phyloP scores from a whole-genome alignment of 1,140 invertebrate species.

The Asobara japonica region DNA sequence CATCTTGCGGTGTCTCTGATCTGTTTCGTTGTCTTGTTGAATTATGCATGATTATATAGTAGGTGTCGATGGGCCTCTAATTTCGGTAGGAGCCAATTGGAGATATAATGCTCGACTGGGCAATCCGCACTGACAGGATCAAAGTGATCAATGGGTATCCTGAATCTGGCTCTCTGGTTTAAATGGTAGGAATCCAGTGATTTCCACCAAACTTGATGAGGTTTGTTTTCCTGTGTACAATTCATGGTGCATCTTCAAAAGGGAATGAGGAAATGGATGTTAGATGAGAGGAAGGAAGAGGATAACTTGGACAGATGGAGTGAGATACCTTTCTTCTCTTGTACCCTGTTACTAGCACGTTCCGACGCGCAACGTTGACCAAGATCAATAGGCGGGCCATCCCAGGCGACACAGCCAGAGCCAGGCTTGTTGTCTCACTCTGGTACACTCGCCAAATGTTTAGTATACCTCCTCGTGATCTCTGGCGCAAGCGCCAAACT shows the following conservation, averaged over 20 bases:
- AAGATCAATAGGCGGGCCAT: conserved; percentile 60
- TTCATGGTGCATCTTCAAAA: background rate
- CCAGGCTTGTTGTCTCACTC: conserved; percentile 40
- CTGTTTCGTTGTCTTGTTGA: background rate
- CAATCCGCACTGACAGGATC: background rate
- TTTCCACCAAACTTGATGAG: background rate
- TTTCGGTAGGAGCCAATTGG: background rate
- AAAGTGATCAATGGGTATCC: background rate
- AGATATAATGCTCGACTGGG: background rate
- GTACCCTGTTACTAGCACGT: conserved; percentile 35
- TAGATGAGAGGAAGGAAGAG: background rate
- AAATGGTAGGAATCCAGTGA: background rate
- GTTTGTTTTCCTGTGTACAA: background rate
- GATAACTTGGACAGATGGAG: conserved; percentile 31
- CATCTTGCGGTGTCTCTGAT: background rate
- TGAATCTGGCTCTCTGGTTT: background rate
- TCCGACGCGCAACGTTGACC: conserved; percentile 51
- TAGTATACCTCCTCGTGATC: conserved; percentile 39
- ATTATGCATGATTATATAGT: conserved; percentile 3
- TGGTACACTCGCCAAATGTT: background rate
- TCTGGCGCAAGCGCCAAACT: conserved; percentile 51
- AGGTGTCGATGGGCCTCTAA: background rate
- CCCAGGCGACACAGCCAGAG: conserved; percentile 52
- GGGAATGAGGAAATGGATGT: background rate
- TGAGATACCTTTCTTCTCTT: conserved; percentile 17